Evolutionary conservation across 2,797 vertebrate genomes (phyloP), one percentile per base, ranked within the genome.

Genomic region (Microchirus variegatus): DNA sequence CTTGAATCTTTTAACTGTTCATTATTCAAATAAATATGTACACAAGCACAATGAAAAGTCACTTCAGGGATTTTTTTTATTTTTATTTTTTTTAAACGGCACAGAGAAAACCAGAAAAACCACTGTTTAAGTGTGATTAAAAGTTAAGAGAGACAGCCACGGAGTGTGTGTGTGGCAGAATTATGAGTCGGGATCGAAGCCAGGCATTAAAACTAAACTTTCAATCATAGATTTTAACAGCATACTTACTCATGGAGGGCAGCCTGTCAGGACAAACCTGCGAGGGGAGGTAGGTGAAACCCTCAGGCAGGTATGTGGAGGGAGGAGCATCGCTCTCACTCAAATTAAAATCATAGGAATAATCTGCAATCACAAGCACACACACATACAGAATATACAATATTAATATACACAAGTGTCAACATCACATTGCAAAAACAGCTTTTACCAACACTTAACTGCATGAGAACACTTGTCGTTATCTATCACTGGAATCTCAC

Each of bases 221-320:
- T 55, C 48, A 45, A 49, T 4, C 15, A 26, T 26, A 26, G 67
- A 49, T 10, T 4, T n/a, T 1, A 64, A 63, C 10, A 12, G 10
- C 46, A 4, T 43, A 86, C 89, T 89, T 80, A 99, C 97, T 98
- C 97, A 99, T 99, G 73, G 94, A 95, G 84, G 94, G 96, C 84
- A 99, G 93, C 71, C 90, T 95, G 82, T 97, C 94, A 0, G 97
- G 97, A 86, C 97, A 99, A 58, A 93, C 87, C 59, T 94, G 92
- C 53, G 94, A 94, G 43, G 96, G 91, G 59, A 95, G 94, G 87
- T 97, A 99, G 49, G 96, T 98, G 82, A 98, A 98, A 75, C 93
- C 94, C 82, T 94, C 94, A 0, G 96, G 96, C 76, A 99, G 96
- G 89, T 95, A 99, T 1, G 95, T 94, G 19, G 96, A 94, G 76